phyloP scores from a whole-genome alignment of 2,797 vertebrate genomes.

The Hylomyscus alleni region DNA sequence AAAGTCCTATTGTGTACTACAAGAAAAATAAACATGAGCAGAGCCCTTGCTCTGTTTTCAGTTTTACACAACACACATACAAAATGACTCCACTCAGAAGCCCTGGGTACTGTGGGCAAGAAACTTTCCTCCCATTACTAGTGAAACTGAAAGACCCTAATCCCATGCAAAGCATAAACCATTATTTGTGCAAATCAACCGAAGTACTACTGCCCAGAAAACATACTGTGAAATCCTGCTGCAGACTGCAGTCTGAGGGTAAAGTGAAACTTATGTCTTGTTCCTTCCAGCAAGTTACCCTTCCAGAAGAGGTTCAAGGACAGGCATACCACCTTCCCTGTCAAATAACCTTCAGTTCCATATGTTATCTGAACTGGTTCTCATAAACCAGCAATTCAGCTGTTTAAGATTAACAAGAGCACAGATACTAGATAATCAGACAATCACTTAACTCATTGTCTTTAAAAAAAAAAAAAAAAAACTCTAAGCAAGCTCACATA shows the following conservation, averaged over 20 bases:
- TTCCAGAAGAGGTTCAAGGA: not conserved
- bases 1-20: not conserved
- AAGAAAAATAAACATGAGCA: not conserved
- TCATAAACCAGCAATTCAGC: not conserved
- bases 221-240: not conserved
- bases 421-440: not conserved
- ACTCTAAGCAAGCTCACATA: not conserved
- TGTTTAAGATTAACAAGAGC: not conserved
- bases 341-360: not conserved
- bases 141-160: not conserved
- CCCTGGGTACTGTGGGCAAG: not conserved
- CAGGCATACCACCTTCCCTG: not conserved
- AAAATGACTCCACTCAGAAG: not conserved
- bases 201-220: conserved; percentile 36
- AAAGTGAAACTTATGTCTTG: not conserved
- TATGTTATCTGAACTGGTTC: conserved; percentile 10
- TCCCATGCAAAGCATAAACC: not conserved
- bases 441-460: not conserved
- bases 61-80: not conserved
- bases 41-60: not conserved
- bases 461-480: not conserved
- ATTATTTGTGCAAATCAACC: conserved; percentile 13
- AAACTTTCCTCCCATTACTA: not conserved
- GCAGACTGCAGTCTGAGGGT: rapidly evolving
- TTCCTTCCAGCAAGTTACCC: not conserved